Base-by-base conservation (phyloP, 2,113 vertebrate genomes). In the Clarias batrachus region DNA sequence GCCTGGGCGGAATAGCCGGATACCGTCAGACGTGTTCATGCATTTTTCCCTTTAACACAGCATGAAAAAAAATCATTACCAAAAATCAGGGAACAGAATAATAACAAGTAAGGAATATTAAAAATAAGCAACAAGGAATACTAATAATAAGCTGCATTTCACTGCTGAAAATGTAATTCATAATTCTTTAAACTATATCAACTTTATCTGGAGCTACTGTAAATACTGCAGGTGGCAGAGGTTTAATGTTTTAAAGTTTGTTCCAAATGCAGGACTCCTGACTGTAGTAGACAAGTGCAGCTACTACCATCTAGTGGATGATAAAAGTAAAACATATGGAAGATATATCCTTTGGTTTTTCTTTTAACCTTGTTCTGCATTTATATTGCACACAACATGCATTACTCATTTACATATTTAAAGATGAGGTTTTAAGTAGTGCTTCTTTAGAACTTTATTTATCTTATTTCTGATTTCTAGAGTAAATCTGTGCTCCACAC, bases 231-330 rank as follows among this genome's bases (percentile, higher is more conserved):
- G 37, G 8, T 23, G 17, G 52, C 3, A 71, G 27, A 71, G 2
- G 48, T 8, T 25, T 66, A 8, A 17, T 74, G 30, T 41, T 74
- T 37, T 63, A 25, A 27, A 52, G 12, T 8, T 76, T 74, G 21
- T 74, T 70, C 37, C 2, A n/a, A 57, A 33, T 48, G 25, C 21
- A 17, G 13, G 27, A 33, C 33, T 17, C 7, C 25, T 68, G 3
- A 33, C 12, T 41, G 30, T 41, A 78, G 25, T 70, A 82, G 41
- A 23, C 37, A 30, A 87, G 54, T 88, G 90, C 54, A 85, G 83
- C 71, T 89, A 88, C 93, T 91, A 79, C 93, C 93, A 83, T 85
- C 86, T 63, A 89, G 92, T 94, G 94, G 92, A 62, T 82, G 80
- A 6, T 54, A 74, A 3, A 86, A 8, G 7, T 86, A 88, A 14